Conservation (phyloP, 2,113 vertebrate genomes). For the Sphaerodactylus townsendi region DNA sequence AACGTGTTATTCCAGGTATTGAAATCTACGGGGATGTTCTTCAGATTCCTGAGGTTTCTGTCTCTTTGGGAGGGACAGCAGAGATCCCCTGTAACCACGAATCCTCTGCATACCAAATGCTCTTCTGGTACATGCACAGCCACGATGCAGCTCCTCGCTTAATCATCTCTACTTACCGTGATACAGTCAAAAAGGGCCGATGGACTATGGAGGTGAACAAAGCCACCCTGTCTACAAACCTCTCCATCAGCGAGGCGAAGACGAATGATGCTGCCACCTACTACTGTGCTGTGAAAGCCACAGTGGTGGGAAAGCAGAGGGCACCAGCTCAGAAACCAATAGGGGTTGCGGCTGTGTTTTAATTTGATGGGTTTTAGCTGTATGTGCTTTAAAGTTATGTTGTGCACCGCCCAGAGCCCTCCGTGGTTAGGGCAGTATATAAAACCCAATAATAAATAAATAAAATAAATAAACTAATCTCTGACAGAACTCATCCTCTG, state of each 20-base stretch:
- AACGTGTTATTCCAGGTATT: background rate
- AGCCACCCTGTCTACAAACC: background rate
- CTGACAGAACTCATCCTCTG: too few species aligned
- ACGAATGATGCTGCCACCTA: slow-evolving; percentile 5
- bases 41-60: background rate
- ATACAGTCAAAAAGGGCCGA: background rate
- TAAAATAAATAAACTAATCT: too few species aligned
- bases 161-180: background rate
- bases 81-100: background rate
- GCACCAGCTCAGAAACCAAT: slow-evolving; percentile 9
- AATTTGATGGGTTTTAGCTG: too few species aligned
- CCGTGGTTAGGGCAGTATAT: too few species aligned
- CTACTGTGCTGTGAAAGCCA: slow-evolving; percentile 47
- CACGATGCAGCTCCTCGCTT: slow-evolving; percentile 1
- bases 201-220: slow-evolving; percentile 34
- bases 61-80: background rate
- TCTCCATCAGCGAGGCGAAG: slow-evolving; percentile 12
- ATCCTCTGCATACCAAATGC: background rate
- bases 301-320: background rate
- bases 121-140: slow-evolving; percentile 45
- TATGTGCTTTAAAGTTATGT: too few species aligned
- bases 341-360: background rate
- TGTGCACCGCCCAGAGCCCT: too few species aligned
- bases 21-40: background rate
- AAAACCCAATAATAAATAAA: too few species aligned